Evolutionary conservation across 2,888 invertebrate species (phyloP).

Genomic region (Eurois occulta): DNA sequence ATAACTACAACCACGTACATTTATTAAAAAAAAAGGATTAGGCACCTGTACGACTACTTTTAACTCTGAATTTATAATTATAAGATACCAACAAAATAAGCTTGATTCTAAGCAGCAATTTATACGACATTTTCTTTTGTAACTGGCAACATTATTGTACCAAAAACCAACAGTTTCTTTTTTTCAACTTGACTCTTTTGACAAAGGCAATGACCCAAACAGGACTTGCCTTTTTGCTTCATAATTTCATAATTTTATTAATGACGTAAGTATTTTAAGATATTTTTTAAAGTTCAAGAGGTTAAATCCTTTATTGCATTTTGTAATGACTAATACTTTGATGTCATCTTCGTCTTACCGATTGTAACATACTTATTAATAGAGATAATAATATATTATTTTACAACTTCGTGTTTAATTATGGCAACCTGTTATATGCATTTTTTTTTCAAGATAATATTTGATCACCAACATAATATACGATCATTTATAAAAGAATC

Average conservation of each 20-base stretch:
- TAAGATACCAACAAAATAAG: neutral
- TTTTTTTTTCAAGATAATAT: neutral
- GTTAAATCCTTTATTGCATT: slow-evolving; percentile 40
- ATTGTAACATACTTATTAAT: slow-evolving; percentile 27
- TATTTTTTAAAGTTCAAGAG: slow-evolving; percentile 34
- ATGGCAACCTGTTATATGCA: slow-evolving; percentile 15
- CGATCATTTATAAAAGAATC: neutral
- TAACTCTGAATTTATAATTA: neutral
- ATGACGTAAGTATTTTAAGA: slow-evolving; percentile 36
- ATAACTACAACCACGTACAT: neutral
- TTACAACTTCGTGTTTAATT: slow-evolving; percentile 6
- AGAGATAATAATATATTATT: slow-evolving; percentile 8
- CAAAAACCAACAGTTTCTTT: slow-evolving; percentile 4
- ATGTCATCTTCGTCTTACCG: slow-evolving; percentile 44
- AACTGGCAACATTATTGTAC: slow-evolving; percentile 11
- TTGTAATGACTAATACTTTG: slow-evolving; percentile 52
- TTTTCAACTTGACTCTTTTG: slow-evolving; percentile 8
- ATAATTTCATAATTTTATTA: slow-evolving; percentile 43
- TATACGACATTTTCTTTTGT: slow-evolving; percentile 5
- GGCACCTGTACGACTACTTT: neutral
- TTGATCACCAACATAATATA: neutral
- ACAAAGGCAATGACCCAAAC: slow-evolving; percentile 29
- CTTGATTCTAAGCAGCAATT: slow-evolving; percentile 1
- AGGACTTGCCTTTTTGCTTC: slow-evolving; percentile 23
- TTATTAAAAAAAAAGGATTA: neutral